These are phyloP conservation scores for Nymphalis io DNA, from an alignment of 1,140 invertebrate genomes.

Conservation along the genomic window DNA sequence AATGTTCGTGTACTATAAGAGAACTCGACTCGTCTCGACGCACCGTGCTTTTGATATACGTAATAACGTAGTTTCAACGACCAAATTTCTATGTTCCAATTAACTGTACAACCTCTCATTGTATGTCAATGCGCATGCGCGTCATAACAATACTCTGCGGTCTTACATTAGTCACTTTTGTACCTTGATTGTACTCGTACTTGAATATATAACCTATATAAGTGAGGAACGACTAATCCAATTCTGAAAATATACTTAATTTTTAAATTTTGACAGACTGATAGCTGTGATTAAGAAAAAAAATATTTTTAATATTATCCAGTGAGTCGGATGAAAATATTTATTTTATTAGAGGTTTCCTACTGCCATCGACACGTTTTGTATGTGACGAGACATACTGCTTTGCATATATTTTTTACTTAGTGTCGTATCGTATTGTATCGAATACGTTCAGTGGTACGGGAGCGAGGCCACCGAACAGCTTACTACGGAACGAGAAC, in stretches of 20 bases:
- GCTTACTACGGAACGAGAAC: conserved; percentile 6
- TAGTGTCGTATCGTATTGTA: conserved; percentile 54
- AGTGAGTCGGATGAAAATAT: conserved; percentile 79
- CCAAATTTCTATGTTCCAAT: conserved; percentile 55
- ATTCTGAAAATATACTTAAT: conserved; percentile 81
- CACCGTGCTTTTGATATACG: conserved; percentile 61
- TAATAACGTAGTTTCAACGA: conserved; percentile 54
- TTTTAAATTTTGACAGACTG: conserved; percentile 80
- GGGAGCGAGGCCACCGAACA: conserved; percentile 23
- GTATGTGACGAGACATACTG: conserved; percentile 69
- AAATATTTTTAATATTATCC: conserved; percentile 81
- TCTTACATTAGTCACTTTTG: conserved; percentile 79
- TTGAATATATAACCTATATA: conserved; percentile 73
- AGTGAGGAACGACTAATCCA: conserved; percentile 76
- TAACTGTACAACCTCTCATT: conserved; percentile 53
- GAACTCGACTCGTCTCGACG: conserved; percentile 60
- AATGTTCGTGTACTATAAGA: conserved; percentile 71
- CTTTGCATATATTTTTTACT: conserved; percentile 72
- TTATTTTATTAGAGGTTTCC: conserved; percentile 80
- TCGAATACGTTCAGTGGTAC: conserved; percentile 36
- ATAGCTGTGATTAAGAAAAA: conserved; percentile 81
- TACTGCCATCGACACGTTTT: conserved; percentile 70
- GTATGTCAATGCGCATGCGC: conserved; percentile 55
- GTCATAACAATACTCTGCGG: conserved; percentile 75
- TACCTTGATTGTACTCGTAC: conserved; percentile 77